Evolutionary conservation across 2,797 vertebrate species (phyloP), one percentile per base, ranked within the genome.

Genomic region (Aotus griseimembra): DNA sequence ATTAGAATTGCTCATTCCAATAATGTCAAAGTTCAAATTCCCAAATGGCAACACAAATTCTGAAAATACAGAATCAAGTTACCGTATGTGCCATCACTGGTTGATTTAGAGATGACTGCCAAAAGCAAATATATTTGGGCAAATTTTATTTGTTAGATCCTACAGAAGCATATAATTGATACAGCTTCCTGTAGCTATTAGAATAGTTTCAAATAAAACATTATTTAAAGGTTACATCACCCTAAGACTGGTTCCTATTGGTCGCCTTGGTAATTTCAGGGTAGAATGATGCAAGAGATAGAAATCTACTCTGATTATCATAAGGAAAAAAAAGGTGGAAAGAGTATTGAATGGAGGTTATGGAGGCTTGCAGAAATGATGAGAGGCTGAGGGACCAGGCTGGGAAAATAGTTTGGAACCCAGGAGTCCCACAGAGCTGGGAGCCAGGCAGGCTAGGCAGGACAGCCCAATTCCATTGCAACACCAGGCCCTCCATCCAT

Each of bases 1-100:
- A 85, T 39, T 33, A 88, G 50, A 61, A 64, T 52, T 48, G 14
- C n/a, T 82, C 85, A 15, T 97, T 98, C 83, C 92, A 96, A 76
- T 55, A 97, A 90, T 24, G 1, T 73, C 95, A 85, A 73, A 88
- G 26, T 72, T 95, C 89, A 67, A 33, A 90, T 85, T 83, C 75
- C 5, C 84, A 97, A 70, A 72, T 1, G 94, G 87, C 67, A 87
- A 75, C 4, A 6, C 67, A 95, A 84, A 39, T 81, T 88, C 88
- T 48, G 26, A 94, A 82, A 67, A 58, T 87, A 22, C 36, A 92
- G 93, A 46, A 86, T 7, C 41, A 80, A 41, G 9, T 57, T 86
- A 39, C 0, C 0, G 1, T 4, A 33, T 88, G 30, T 41, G 11
- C 96, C 88, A 88, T 95, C 72, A 5, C 8, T 79, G 33, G 12